Percentiles rank a stretch among this genome's conserved stretches.
phyloP scores from a whole-genome alignment of 2,113 vertebrate genomes.

The Apus apus region DNA sequence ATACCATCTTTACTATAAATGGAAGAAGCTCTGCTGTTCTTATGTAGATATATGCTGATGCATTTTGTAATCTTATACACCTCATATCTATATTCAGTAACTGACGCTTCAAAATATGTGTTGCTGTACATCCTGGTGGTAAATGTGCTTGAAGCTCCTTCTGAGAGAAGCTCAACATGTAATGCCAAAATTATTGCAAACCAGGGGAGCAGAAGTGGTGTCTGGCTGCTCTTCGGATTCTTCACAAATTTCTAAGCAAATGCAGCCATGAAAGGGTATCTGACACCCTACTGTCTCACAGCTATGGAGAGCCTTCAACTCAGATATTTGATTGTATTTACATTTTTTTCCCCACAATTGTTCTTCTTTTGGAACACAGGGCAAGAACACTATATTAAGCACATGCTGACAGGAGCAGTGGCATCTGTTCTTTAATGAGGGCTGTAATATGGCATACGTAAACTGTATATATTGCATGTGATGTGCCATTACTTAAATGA shows the following conservation, averaged over 20 bases:
- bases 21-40: constrained; percentile 17
- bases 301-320: not conserved
- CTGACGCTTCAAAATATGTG: not conserved
- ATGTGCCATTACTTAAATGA: not conserved
- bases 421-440: constrained; percentile 4
- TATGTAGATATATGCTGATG: constrained; percentile 11
- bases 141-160: not conserved
- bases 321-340: not conserved
- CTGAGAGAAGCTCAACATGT: not conserved
- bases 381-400: not conserved
- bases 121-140: not conserved
- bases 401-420: not conserved
- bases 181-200: constrained; percentile 3
- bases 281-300: not conserved
- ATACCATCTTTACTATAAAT: not conserved
- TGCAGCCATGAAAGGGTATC: constrained; percentile 4
- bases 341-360: not conserved
- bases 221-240: not conserved
- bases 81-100: constrained; percentile 21
- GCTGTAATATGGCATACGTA: not conserved
- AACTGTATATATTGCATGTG: not conserved
- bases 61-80: not conserved
- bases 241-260: constrained; percentile 10
- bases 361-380: not conserved
- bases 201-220: not conserved